These are phyloP conservation scores for Leptogaster cylindrica DNA, from an alignment of 2,888 invertebrate genomes.

Conservation along the genomic window DNA sequence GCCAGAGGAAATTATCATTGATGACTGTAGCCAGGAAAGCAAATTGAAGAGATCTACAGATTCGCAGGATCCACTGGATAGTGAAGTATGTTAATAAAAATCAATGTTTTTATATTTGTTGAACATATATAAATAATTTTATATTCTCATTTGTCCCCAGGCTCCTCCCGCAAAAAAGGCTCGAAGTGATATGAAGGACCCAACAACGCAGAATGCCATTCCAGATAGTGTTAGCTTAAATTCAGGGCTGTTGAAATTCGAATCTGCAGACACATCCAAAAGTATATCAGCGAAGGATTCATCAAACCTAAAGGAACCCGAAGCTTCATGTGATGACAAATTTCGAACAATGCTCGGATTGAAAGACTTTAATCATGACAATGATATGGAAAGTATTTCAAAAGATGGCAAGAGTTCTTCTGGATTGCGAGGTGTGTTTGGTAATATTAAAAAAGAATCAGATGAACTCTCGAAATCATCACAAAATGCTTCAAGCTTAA, in stretches of 20 bases:
- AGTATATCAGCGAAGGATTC: constrained; percentile 15
- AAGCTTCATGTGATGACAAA: constrained; percentile 21
- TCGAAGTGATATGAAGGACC: constrained; percentile 19
- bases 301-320: constrained; percentile 24
- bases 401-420: background rate
- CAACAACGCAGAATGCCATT: constrained; percentile 29
- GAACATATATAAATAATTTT: background rate
- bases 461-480: background rate
- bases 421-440: constrained; percentile 5
- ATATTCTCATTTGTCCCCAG: background rate
- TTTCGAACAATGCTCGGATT: constrained; percentile 17
- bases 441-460: background rate
- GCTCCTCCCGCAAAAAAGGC: constrained; percentile 7
- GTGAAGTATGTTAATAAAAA: constrained; percentile 32
- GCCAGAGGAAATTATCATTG: background rate
- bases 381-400: background rate
- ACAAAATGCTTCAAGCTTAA: constrained; percentile 19
- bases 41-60: constrained; percentile 11
- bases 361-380: constrained; percentile 1
- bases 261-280: constrained; percentile 1
- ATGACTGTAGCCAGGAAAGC: background rate
- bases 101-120: background rate
- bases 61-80: background rate
- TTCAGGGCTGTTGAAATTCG: background rate
- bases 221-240: constrained; percentile 31